phyloP scores from a whole-genome alignment of 2,888 invertebrate species.

The Actias luna region DNA sequence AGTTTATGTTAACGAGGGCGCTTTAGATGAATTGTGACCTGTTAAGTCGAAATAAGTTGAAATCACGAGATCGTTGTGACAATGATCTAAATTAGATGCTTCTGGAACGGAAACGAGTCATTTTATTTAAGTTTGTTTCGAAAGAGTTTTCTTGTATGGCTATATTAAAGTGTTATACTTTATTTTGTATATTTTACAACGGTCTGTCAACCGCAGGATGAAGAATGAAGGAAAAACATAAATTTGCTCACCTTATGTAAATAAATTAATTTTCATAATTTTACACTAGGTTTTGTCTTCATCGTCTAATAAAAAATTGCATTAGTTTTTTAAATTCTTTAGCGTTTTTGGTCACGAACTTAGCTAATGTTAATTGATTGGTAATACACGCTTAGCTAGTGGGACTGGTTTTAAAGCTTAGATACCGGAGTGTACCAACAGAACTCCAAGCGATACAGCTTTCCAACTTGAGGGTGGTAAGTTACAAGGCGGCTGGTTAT shows the following conservation, averaged over 20 bases:
- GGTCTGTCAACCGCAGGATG: slow-evolving; percentile 23
- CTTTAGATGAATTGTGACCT: slow-evolving; percentile 11
- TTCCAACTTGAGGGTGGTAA: too few species aligned
- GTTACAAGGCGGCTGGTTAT: too few species aligned
- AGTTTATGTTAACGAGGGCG: slow-evolving; percentile 19
- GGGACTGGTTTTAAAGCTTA: too few species aligned
- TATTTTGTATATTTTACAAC: slow-evolving; percentile 2
- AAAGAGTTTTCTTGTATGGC: too few species aligned
- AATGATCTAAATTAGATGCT: slow-evolving; percentile 12
- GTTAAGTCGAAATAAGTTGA: slow-evolving; percentile 11
- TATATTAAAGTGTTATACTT: slow-evolving; percentile 6
- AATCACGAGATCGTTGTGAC: slow-evolving; percentile 14
- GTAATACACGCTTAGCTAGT: too few species aligned
- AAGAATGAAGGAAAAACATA: slow-evolving; percentile 24
- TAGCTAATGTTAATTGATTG: too few species aligned
- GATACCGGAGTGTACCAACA: too few species aligned
- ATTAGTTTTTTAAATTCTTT: too few species aligned
- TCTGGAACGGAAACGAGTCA: slow-evolving; percentile 14
- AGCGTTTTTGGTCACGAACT: too few species aligned
- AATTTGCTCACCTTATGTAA: slow-evolving; percentile 31
- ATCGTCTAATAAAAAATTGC: slow-evolving; percentile 59
- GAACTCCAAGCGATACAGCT: too few species aligned
- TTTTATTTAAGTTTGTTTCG: slow-evolving; percentile 4
- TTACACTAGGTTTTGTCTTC: slow-evolving; percentile 46
- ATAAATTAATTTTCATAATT: slow-evolving; percentile 74